A percentile compares a stretch with the other conserved stretches of the same genome.
Evolutionary conservation across 1,140 invertebrate genomes (phyloP).

Genomic region (Cherax quadricarinatus): DNA sequence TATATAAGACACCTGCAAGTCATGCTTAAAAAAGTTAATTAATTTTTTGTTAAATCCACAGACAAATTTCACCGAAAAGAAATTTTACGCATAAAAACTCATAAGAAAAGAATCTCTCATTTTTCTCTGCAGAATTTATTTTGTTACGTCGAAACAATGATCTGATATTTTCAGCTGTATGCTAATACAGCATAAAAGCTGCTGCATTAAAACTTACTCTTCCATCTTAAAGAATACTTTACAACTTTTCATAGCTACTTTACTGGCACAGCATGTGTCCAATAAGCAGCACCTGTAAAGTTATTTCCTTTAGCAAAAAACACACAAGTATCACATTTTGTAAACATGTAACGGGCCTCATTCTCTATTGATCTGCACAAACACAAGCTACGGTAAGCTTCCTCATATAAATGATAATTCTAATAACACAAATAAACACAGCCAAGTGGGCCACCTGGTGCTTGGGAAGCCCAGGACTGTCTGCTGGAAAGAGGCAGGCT

Average conservation of each 20-base stretch:
- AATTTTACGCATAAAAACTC: neutral
- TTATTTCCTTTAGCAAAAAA: neutral
- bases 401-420: neutral
- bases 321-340: neutral
- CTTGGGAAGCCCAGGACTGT: neutral
- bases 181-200: neutral
- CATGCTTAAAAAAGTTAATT: neutral
- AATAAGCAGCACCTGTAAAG: neutral
- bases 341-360: neutral
- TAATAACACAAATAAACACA: neutral
- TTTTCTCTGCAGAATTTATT: neutral
- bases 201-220: neutral
- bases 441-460: constrained; percentile 10
- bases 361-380: neutral
- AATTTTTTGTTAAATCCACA: constrained; percentile 7
- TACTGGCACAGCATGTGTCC: neutral
- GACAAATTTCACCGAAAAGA: neutral
- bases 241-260: neutral
- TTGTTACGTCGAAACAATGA: neutral
- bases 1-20: neutral
- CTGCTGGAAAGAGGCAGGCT: constrained; percentile 3
- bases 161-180: neutral
- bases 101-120: neutral
- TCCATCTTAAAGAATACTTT: neutral
- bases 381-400: neutral